Conservation (phyloP, 2,113 vertebrate species). For the Azemiops feae region DNA sequence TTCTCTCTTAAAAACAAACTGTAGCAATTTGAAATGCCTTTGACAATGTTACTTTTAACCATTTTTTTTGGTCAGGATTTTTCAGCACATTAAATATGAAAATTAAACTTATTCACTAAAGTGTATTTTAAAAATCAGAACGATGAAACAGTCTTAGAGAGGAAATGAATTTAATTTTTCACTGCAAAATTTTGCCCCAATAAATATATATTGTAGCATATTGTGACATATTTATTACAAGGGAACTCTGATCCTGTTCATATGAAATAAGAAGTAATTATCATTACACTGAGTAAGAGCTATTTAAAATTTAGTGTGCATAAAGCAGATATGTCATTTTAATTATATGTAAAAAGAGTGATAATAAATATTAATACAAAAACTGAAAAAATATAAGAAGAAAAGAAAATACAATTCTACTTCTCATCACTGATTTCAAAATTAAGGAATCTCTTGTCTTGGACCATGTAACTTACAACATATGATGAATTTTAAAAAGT, state of each 20-base stretch:
- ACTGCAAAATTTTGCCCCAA: background rate
- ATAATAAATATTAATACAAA: background rate
- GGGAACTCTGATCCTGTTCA: background rate
- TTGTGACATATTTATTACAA: background rate
- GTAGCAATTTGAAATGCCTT: slow-evolving; percentile 32
- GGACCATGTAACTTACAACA: background rate
- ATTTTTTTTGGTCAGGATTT: slow-evolving; percentile 22
- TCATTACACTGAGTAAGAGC: background rate
- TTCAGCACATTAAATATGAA: background rate
- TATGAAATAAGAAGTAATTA: background rate
- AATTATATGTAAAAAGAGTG: background rate
- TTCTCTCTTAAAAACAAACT: slow-evolving; percentile 37
- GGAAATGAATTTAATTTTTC: background rate
- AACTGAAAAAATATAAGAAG: background rate
- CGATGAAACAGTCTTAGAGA: background rate
- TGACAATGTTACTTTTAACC: slow-evolving; percentile 39
- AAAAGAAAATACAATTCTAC: background rate
- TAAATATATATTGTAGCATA: background rate
- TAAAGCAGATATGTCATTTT: background rate
- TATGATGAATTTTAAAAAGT: background rate
- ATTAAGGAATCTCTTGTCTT: background rate
- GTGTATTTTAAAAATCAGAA: background rate
- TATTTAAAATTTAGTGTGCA: background rate
- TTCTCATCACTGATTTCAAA: background rate
- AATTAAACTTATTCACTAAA: background rate